Conservation (phyloP, 2,797 vertebrate genomes). For the Macropodus opercularis region DNA sequence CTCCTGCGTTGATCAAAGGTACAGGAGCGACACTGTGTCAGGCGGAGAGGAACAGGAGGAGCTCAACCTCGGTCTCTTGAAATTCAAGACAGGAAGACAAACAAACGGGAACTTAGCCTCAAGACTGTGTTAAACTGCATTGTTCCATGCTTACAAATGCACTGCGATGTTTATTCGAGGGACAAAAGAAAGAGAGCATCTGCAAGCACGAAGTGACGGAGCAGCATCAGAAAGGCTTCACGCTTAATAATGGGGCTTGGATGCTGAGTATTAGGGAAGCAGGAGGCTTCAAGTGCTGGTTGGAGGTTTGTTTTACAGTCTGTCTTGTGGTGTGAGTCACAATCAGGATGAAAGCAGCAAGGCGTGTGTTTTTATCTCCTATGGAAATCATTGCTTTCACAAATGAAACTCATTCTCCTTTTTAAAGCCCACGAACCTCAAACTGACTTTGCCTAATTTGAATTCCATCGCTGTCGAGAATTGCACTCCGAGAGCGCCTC, state of each 20-base stretch:
- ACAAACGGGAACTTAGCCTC: slow-evolving; percentile 52
- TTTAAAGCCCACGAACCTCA: slow-evolving; percentile 42
- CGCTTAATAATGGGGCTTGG: slow-evolving; percentile 11
- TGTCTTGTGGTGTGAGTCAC: slow-evolving; percentile 16
- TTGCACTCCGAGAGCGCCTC: slow-evolving; percentile 57
- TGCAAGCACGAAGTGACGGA: slow-evolving; percentile 22
- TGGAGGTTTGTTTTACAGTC: slow-evolving; percentile 36
- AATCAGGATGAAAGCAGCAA: slow-evolving; percentile 30
- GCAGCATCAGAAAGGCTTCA: slow-evolving; percentile 44
- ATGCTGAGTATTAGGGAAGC: slow-evolving; percentile 25
- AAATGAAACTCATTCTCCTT: slow-evolving; percentile 49
- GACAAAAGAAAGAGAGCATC: slow-evolving; percentile 8
- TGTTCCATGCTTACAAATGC: slow-evolving; percentile 21
- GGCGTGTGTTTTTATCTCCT: slow-evolving; percentile 40
- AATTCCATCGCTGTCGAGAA: slow-evolving; percentile 59
- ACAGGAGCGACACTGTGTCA: slow-evolving; percentile 47
- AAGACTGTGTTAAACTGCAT: slow-evolving; percentile 35
- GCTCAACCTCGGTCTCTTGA: slow-evolving; percentile 42
- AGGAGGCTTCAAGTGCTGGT: slow-evolving; percentile 21
- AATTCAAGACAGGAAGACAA: slow-evolving; percentile 60
- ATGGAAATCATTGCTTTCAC: slow-evolving; percentile 43
- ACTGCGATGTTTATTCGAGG: slow-evolving; percentile 35
- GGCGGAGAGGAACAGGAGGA: slow-evolving; percentile 42
- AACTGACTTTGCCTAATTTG: slow-evolving; percentile 59
- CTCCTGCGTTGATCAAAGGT: slow-evolving; percentile 74